Evolutionary conservation across 2,113 vertebrate species (phyloP), one percentile per base, ranked within the genome.

Genomic region (Aegotheles bennettii): DNA sequence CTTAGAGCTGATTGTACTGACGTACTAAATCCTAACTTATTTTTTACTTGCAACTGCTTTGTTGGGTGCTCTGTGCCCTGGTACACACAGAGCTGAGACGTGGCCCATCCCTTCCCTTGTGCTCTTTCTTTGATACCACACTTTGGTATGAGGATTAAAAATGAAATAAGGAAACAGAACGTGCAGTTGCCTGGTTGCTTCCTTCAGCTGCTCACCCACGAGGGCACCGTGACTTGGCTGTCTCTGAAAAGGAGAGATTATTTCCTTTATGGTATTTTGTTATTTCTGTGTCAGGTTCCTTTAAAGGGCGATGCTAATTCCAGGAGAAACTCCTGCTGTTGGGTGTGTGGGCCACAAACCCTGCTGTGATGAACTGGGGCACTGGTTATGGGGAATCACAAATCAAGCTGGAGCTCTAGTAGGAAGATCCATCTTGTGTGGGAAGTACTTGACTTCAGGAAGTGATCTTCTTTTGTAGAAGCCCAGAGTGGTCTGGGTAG

Each of bases 361-460:
- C 14, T 54, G 45, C 36, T 11, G 5, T 35, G 38, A 4, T 11
- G 36, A 48, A 33, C 50, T 23, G 6, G 28, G 47, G 9, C 26
- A 16, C 31, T 77, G 19, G 11, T 36, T 23, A 13, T 1, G 11
- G 43, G 54, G 19, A 38, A 13, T n/a, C 48, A 14, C 17, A 12
- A 14, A 14, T 50, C 3, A 0, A 11, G 20, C 21, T 71, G 0
- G 0, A 50, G 31, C 53, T 16, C 4, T n/a, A 20, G 43, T 67
- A 47, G 82, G 65, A 40, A 36, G 13, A 16, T 23, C 35, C 43
- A 24, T 20, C 31, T 23, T 12, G 17, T 43, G 3, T n/a, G 59
- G 57, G 47, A 43, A 2, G 45, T 5, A 42, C 5, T 17, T 56
- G 60, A 7, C 11, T 43, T 68, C 5, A 31, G 57, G 42, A 31